Evolutionary conservation across 1,140 invertebrate genomes (phyloP).

Genomic region (Pseudomyrmex concolor): DNA sequence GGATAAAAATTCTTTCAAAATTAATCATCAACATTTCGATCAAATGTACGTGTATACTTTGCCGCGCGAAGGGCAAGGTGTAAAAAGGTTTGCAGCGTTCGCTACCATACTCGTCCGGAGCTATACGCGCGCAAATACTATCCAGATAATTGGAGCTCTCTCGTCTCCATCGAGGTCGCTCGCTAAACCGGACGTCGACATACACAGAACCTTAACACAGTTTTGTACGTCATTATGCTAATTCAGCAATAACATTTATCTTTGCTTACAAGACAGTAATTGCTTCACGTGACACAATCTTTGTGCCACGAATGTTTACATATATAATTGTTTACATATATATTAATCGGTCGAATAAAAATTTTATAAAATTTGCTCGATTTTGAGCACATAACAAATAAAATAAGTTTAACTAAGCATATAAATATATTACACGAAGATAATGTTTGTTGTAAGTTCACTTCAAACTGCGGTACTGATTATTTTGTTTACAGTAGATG

Average conservation of each 20-base stretch:
- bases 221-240: slow-evolving; percentile 21
- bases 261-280: neutral
- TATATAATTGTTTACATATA: too few species aligned
- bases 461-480: too few species aligned
- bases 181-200: neutral
- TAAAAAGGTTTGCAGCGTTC: neutral
- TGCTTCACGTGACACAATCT: too few species aligned
- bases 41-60: slow-evolving; percentile 20
- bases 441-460: too few species aligned
- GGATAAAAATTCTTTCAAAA: neutral
- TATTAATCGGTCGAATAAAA: too few species aligned
- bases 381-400: neutral
- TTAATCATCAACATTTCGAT: neutral
- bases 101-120: neutral
- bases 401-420: too few species aligned
- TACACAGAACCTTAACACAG: slow-evolving; percentile 48
- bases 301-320: too few species aligned
- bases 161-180: neutral
- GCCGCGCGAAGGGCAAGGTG: neutral
- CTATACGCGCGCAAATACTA: neutral
- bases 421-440: too few species aligned
- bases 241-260: neutral
- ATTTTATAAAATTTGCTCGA: neutral
- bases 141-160: slow-evolving; percentile 34
- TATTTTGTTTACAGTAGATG: too few species aligned